Percentiles rank a stretch among this genome's conserved stretches.
These are phyloP conservation scores for Lophura nycthemera DNA, from an alignment of 2,113 vertebrate species.

Conservation along the genomic window DNA sequence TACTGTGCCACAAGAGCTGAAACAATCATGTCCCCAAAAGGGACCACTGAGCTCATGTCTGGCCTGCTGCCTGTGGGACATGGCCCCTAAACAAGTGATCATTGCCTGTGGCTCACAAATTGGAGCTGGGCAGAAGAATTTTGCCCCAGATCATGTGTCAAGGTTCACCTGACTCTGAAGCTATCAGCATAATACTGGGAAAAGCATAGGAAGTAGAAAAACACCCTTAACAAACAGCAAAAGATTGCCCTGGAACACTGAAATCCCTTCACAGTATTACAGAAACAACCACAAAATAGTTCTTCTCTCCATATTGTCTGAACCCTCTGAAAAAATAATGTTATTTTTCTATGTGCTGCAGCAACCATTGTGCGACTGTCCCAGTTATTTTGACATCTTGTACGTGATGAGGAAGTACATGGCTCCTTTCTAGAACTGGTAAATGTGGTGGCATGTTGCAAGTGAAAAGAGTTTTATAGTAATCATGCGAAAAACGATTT, in stretches of 20 bases:
- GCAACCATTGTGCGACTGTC: background rate
- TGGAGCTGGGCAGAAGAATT: background rate
- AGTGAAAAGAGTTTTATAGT: background rate
- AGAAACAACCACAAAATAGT: background rate
- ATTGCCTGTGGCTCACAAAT: background rate
- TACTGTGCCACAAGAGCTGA: background rate
- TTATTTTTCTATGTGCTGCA: background rate
- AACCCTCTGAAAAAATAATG: background rate
- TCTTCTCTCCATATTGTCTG: background rate
- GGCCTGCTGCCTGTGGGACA: background rate
- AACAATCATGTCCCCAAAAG: background rate
- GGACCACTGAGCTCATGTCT: background rate
- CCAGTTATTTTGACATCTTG: background rate
- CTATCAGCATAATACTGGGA: background rate
- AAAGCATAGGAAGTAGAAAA: background rate
- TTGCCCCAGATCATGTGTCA: fast-evolving
- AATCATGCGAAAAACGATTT: background rate
- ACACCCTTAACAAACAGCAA: background rate
- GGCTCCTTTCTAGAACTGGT: conserved; percentile 3
- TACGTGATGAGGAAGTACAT: background rate
- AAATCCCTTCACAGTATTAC: background rate
- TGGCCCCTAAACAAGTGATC: background rate
- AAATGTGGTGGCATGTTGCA: background rate
- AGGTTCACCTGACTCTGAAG: background rate
- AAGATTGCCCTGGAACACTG: background rate